Evolutionary conservation across 2,797 vertebrate genomes (phyloP).

Genomic region (Mycteria americana): DNA sequence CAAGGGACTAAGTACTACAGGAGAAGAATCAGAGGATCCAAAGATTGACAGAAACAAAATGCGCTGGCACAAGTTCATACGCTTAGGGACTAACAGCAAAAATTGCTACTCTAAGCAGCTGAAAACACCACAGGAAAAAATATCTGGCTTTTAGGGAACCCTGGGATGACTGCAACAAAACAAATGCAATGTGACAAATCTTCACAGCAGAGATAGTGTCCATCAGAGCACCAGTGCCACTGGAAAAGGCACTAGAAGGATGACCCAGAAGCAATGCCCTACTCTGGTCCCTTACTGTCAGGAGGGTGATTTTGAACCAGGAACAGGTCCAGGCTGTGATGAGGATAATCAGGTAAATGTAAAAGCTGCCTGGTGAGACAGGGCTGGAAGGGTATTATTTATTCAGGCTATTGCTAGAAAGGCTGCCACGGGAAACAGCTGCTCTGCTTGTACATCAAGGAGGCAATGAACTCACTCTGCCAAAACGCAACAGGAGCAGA

Average conservation of each 20-base stretch:
- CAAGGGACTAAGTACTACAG: neutral
- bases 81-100: neutral
- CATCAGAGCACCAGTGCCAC: neutral
- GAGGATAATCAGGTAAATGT: constrained; percentile 32
- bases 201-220: neutral
- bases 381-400: constrained; percentile 9
- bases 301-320: neutral
- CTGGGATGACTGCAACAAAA: neutral
- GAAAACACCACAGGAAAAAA: neutral
- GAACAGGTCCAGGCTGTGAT: constrained; percentile 1
- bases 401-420: constrained; percentile 2
- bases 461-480: neutral
- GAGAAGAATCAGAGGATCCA: neutral
- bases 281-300: neutral
- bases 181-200: neutral
- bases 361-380: constrained; percentile 35
- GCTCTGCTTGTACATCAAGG: neutral
- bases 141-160: neutral
- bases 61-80: neutral
- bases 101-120: neutral
- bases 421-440: constrained; percentile 29
- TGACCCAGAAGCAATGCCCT: neutral
- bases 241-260: neutral
- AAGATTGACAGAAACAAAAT: neutral
- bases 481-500: neutral